phyloP scores from a whole-genome alignment of 2,797 vertebrate species.

The Karalla daura region DNA sequence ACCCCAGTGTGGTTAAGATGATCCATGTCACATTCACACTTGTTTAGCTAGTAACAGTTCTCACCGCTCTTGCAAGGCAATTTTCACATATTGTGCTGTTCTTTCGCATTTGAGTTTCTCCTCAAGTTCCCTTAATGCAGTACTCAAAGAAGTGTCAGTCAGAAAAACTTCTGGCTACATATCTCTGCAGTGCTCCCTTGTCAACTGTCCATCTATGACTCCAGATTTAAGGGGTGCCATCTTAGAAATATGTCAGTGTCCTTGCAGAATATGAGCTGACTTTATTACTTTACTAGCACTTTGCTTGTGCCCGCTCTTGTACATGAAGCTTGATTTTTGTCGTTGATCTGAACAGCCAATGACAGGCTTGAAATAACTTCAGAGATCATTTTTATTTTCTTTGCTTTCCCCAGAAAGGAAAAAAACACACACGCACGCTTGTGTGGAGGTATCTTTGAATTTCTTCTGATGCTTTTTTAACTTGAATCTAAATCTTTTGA shows the following conservation, averaged over 20 bases:
- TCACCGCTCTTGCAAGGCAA: not conserved
- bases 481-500: conserved; percentile 32
- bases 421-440: not conserved
- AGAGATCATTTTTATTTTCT: conserved; percentile 16
- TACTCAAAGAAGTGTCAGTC: not conserved
- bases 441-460: conserved; percentile 26
- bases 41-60: conserved; percentile 5
- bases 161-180: not conserved
- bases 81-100: conserved; percentile 4
- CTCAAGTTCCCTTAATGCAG: not conserved
- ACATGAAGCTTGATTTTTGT: conserved; percentile 1
- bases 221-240: not conserved
- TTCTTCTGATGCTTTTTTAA: conserved; percentile 19
- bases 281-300: conserved; percentile 10
- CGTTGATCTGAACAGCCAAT: conserved; percentile 1
- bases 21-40: conserved; percentile 39
- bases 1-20: conserved; percentile 3
- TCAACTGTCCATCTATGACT: conserved; percentile 1
- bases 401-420: not conserved
- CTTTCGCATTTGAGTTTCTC: conserved; percentile 8
- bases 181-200: not conserved
- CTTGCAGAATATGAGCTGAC: conserved; percentile 9
- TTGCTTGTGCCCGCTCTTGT: not conserved
- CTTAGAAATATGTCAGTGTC: not conserved
- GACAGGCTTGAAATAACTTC: conserved; percentile 33